Conservation (phyloP, 2,113 vertebrate genomes). For the Coptodon bakossiorum region DNA sequence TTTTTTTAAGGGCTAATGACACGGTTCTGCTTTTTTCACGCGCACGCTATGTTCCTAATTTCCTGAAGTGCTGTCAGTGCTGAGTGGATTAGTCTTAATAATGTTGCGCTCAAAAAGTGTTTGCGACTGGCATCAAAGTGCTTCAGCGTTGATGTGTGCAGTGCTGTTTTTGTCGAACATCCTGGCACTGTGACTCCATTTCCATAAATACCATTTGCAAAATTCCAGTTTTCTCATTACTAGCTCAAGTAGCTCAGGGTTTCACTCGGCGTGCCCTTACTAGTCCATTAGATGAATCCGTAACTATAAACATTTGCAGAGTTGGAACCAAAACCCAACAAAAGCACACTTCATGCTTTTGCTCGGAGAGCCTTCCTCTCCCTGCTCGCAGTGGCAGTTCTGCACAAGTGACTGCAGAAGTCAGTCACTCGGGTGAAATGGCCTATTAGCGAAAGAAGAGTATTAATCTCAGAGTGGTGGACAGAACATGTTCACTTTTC, state of each 20-base stretch:
- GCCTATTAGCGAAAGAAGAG: background rate
- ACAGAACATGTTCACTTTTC: constrained; percentile 15
- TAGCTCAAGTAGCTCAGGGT: background rate
- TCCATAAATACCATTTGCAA: background rate
- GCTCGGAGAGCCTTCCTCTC: background rate
- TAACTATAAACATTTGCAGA: background rate
- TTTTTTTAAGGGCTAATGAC: background rate
- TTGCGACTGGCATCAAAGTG: background rate
- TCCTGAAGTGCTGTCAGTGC: constrained; percentile 1
- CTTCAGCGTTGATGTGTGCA: background rate
- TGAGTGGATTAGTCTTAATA: constrained; percentile 6
- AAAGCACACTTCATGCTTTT: background rate
- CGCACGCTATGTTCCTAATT: background rate
- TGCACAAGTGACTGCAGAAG: background rate
- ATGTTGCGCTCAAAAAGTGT: background rate
- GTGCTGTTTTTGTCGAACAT: constrained; percentile 3
- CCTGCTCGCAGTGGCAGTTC: background rate
- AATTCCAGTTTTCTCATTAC: background rate
- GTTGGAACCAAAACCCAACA: background rate
- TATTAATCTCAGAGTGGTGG: constrained; percentile 27
- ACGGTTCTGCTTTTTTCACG: background rate
- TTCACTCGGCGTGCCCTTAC: background rate
- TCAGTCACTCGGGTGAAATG: background rate
- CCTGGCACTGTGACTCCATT: background rate
- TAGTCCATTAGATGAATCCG: background rate